Conservation (phyloP, 2,797 vertebrate species). For the Acrossocheilus fasciatus region DNA sequence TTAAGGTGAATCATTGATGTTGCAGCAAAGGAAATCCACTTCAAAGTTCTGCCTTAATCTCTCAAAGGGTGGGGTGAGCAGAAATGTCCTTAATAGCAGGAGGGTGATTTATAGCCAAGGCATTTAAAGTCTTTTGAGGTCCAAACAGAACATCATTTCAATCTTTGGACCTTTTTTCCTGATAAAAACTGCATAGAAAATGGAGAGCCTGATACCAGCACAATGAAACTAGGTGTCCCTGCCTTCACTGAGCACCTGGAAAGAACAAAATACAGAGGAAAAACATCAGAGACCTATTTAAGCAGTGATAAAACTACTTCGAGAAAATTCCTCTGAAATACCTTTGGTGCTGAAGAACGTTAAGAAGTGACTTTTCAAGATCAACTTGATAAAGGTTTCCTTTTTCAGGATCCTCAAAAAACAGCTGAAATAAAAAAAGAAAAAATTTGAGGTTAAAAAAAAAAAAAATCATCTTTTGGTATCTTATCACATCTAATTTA, state of each 20-base stretch:
- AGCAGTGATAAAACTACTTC: not conserved
- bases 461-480: not conserved
- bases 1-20: constrained; percentile 14
- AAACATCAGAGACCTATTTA: not conserved
- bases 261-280: constrained; percentile 17
- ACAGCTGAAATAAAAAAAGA: constrained; percentile 78
- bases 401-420: constrained; percentile 87
- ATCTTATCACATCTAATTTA: not conserved
- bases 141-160: constrained; percentile 62
- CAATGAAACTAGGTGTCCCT: constrained; percentile 86
- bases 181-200: constrained; percentile 85
- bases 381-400: constrained; percentile 80
- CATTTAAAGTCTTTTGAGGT: constrained; percentile 27
- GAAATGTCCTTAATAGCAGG: constrained; percentile 6
- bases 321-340: constrained; percentile 57
- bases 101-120: not conserved
- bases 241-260: constrained; percentile 89
- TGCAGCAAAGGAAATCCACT: constrained; percentile 1
- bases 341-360: constrained; percentile 86
- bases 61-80: not conserved
- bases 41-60: not conserved
- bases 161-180: constrained; percentile 78
- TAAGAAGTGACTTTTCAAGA: constrained; percentile 78
- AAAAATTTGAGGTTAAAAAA: not conserved
- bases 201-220: constrained; percentile 80